Conservation (phyloP, 2,888 invertebrate species). For the Drosophila lutescens region DNA sequence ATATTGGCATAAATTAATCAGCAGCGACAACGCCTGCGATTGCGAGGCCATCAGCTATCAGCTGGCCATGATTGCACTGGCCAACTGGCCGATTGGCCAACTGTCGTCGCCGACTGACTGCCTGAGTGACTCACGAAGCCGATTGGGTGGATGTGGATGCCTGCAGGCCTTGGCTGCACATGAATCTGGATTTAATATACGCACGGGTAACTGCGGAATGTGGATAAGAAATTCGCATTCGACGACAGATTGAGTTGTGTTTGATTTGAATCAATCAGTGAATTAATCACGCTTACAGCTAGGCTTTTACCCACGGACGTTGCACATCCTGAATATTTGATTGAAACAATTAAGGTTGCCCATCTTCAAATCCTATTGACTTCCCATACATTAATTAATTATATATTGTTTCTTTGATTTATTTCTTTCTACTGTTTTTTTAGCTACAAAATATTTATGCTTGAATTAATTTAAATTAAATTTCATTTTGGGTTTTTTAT, state of each 20-base stretch:
- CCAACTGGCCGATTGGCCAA: slow-evolving; percentile 48
- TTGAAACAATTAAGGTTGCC: slow-evolving; percentile 5
- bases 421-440: not conserved
- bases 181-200: slow-evolving; percentile 22
- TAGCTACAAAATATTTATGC: not conserved
- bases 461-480: not conserved
- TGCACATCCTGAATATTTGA: slow-evolving; percentile 7
- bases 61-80: slow-evolving; percentile 62
- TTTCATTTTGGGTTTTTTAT: not conserved
- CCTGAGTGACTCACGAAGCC: not conserved
- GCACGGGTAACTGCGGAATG: slow-evolving; percentile 38
- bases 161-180: slow-evolving; percentile 20
- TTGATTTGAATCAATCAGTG: slow-evolving; percentile 34
- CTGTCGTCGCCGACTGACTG: slow-evolving; percentile 19
- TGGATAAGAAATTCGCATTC: slow-evolving; percentile 39
- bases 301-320: not conserved
- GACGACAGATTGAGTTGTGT: slow-evolving; percentile 29
- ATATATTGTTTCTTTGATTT: not conserved
- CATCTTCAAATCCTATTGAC: not conserved
- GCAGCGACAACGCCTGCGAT: slow-evolving; percentile 43
- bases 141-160: slow-evolving; percentile 5
- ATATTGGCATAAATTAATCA: slow-evolving; percentile 77
- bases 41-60: slow-evolving; percentile 56
- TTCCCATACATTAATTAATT: not conserved
- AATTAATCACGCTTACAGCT: slow-evolving; percentile 4